Evolutionary conservation across 1,140 invertebrate genomes (phyloP), one percentile per base, ranked within the genome.

Genomic region (Trichonephila clavata): DNA sequence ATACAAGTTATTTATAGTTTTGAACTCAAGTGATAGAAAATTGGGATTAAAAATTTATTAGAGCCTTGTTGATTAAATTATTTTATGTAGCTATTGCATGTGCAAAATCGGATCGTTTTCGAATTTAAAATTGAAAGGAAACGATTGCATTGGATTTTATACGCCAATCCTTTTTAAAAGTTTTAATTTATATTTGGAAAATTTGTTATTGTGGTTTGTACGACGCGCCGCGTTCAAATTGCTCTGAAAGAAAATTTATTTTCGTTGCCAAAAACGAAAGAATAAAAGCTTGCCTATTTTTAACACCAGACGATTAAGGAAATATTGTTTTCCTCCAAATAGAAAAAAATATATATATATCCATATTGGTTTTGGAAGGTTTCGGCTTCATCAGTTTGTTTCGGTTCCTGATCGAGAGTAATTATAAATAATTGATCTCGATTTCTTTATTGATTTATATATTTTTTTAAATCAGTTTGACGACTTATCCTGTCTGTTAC

Each of bases 221-320:
- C 20, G 6, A 21, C 16, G 18, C 10, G 20, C n/a, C 21, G n/a
- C 20, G 59, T 84, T 57, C 16, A 2, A 57, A 83, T 21, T 57
- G 50, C 10, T 84, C 18, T 14, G 24, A 84, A 84, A 84, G 50
- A 84, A 4, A 39, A 84, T 84, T 59, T 80, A 80, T n/a, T 84
- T n/a, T 57, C 43, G 16, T 84, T 84, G 43, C 24, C 50, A 59
- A 21, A 24, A 84, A 24, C 39, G 10, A 84, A 57, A 32, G 24
- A 71, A 71, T 27, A 71, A 71, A 71, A 71, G 21, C 1, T 71
- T 27, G 65, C 8, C 16, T 71, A 71, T 71, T 71, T 71, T 27
- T 24, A 71, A 71, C 68, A 14, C 27, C 24, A 71, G 27, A 71
- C 68, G 68, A 27, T 16, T 2, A 71, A 32, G 68, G 68, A 71